Percentiles rank a stretch among this genome's conserved stretches.
Conservation (phyloP, 2,113 vertebrate genomes). For the Raja brachyura region DNA sequence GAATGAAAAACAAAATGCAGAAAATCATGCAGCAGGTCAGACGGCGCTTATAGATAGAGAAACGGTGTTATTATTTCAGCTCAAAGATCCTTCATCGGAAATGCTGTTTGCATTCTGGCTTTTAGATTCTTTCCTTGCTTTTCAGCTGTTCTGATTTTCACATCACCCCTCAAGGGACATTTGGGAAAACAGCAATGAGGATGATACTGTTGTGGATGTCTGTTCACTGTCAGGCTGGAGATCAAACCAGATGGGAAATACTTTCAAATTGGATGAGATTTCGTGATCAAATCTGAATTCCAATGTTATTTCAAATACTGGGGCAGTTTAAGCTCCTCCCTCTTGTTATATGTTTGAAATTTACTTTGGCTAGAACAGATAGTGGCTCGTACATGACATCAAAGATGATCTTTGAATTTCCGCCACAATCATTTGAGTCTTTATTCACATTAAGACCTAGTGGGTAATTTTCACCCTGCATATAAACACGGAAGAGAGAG, state of each 20-base stretch:
- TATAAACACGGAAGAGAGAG: neutral
- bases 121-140: neutral
- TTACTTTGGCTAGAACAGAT: neutral
- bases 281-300: neutral
- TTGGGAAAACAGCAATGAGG: neutral
- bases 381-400: conserved; percentile 21
- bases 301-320: neutral
- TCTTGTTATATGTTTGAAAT: neutral
- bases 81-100: too few relatives aligned
- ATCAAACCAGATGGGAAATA: neutral
- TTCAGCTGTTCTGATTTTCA: neutral
- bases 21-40: too few relatives aligned
- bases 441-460: neutral
- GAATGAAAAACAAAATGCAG: too few relatives aligned
- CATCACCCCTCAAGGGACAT: too few relatives aligned
- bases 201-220: neutral
- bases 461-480: neutral
- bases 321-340: neutral
- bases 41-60: too few relatives aligned
- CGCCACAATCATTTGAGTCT: neutral
- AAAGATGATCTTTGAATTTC: neutral
- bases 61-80: too few relatives aligned
- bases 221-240: neutral
- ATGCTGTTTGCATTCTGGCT: neutral
- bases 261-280: neutral